Base-by-base conservation (phyloP, 2,888 invertebrate genomes). In the Drosophila setosimentum region DNA sequence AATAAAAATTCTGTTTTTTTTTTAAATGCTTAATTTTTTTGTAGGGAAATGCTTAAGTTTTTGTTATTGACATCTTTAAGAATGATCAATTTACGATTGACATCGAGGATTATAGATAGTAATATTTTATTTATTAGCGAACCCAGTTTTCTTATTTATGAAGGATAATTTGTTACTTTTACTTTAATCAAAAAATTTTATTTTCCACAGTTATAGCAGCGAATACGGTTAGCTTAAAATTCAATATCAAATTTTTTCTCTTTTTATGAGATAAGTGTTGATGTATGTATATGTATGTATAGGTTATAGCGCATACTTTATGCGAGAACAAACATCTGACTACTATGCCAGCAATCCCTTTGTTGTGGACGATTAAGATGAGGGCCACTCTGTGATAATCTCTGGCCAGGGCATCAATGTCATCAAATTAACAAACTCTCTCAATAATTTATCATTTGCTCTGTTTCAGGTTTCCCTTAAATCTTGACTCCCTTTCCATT, bases 371-470 rank as follows among this genome's bases (percentile, higher is more conserved):
- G 58, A 61, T 74, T 73, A 54, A 35, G 59, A 53, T 54, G 62
- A 50, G 40, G 58, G 65, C 72, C 74, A 80, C 64, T 76, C 54
- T 27, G 40, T 59, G 65, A 76, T 88, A 91, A 91, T 91, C 88
- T 91, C 90, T 90, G 82, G 75, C 59, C 69, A 60, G 74, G 82
- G 76, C 78, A 82, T 87, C 76, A 80, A 85, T 91, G 91, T 92
- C 92, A 91, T 84, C 92, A 92, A 91, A 92, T 92, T 91, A 92
- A 89, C 87, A 72, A 85, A 90, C 88, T 80, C 82, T 80, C 81
- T 86, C 73, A 85, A 92, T 92, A 91, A 92, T 92, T 91, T 92
- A 92, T 91, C 91, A 91, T 87, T 91, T 79, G 72, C 74, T 83
- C 60, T 80, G 70, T 65, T 78, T 79, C 72, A 76, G 76, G 79